Evolutionary conservation across 2,113 vertebrate genomes (phyloP).

Genomic region (Hymenochirus boettgeri): DNA sequence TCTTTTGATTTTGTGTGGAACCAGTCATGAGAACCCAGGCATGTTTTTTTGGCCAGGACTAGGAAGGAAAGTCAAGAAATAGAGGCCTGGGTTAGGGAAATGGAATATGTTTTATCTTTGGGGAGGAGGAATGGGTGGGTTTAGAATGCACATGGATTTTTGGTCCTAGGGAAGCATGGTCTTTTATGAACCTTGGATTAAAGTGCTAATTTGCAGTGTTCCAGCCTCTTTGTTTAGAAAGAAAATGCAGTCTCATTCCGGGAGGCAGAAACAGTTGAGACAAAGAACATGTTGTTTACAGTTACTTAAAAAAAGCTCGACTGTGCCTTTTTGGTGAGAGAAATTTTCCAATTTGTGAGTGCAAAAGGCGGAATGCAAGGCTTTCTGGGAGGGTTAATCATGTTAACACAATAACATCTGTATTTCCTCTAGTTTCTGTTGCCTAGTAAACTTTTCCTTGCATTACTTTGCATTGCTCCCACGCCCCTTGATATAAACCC

Average conservation of each 20-base stretch:
- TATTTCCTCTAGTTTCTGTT: constrained; percentile 29
- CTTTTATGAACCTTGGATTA: neutral
- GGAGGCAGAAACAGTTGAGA: constrained; percentile 14
- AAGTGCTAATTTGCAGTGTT: constrained; percentile 14
- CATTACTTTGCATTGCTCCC: constrained; percentile 14
- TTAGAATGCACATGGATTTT: constrained; percentile 19
- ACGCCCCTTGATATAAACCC: constrained; percentile 7
- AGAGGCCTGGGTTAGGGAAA: constrained; percentile 25
- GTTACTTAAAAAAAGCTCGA: constrained; percentile 18
- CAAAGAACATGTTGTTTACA: constrained; percentile 33
- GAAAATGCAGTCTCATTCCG: constrained; percentile 28
- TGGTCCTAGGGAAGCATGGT: neutral
- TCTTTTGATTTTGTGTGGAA: constrained; percentile 12
- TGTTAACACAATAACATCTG: constrained; percentile 18
- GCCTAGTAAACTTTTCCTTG: constrained; percentile 4
- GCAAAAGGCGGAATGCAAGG: constrained; percentile 6
- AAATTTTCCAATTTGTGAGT: constrained; percentile 29
- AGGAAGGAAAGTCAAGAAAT: constrained; percentile 6
- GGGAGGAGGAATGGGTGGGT: neutral
- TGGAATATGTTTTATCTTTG: constrained; percentile 27
- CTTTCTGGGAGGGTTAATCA: constrained; percentile 13
- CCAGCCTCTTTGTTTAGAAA: constrained; percentile 5
- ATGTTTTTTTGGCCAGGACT: constrained; percentile 26
- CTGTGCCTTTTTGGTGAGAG: constrained; percentile 18
- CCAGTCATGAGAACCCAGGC: constrained; percentile 30